These are phyloP conservation scores for Perognathus longimembris DNA, from an alignment of 2,113 vertebrate genomes.

Conservation along the genomic window DNA sequence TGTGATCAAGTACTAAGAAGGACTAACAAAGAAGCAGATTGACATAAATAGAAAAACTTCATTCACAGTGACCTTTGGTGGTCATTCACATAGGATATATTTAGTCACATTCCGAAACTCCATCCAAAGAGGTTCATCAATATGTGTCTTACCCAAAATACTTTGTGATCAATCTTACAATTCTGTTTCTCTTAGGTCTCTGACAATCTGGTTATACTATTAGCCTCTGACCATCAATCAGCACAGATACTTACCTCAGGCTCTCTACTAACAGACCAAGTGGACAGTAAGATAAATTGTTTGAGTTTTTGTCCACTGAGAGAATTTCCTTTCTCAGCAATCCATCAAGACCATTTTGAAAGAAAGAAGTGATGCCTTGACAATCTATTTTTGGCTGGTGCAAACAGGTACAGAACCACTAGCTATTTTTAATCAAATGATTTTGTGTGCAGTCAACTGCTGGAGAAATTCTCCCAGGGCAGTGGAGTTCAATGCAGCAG, in stretches of 20 bases:
- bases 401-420: not conserved
- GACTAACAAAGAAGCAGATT: not conserved
- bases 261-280: constrained; percentile 51
- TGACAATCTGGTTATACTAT: constrained; percentile 57
- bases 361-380: not conserved
- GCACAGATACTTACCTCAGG: not conserved
- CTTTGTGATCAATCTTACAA: constrained; percentile 45
- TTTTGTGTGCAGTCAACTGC: not conserved
- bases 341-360: not conserved
- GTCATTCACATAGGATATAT: constrained; percentile 28
- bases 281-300: constrained; percentile 46
- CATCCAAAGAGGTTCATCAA: constrained; percentile 21
- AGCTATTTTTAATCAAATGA: not conserved
- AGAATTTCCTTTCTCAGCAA: not conserved
- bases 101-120: constrained; percentile 33
- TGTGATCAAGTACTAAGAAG: not conserved
- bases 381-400: not conserved
- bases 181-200: constrained; percentile 31
- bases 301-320: not conserved
- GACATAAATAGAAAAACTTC: constrained; percentile 11
- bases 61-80: not conserved
- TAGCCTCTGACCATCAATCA: constrained; percentile 44
- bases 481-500: not conserved
- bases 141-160: not conserved
- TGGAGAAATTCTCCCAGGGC: constrained; percentile 14